phyloP scores from a whole-genome alignment of 2,888 invertebrate genomes.

The Napeogenes inachia region DNA sequence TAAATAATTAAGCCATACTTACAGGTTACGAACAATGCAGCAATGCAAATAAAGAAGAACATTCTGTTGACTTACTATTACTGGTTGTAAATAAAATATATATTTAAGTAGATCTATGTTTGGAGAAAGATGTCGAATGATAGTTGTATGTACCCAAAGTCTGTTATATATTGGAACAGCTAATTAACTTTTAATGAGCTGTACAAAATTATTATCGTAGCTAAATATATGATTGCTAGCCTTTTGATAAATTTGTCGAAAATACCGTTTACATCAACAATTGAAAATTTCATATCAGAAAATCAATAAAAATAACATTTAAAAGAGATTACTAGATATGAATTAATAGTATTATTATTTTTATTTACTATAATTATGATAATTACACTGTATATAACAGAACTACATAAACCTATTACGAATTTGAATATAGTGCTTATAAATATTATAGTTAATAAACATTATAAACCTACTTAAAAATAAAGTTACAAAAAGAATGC shows the following conservation, averaged over 20 bases:
- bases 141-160: background rate
- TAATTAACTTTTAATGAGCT: constrained; percentile 18
- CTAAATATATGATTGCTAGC: background rate
- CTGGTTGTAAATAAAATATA: constrained; percentile 7
- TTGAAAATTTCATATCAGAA: background rate
- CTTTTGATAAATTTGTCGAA: background rate
- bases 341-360: too few species aligned
- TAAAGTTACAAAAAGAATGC: too few species aligned
- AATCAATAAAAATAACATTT: background rate
- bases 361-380: too few species aligned
- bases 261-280: background rate
- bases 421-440: too few species aligned
- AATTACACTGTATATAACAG: too few species aligned
- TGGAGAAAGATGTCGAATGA: background rate
- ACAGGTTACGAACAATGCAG: constrained; percentile 23
- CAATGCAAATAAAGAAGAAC: constrained; percentile 22
- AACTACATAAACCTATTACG: too few species aligned
- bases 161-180: background rate
- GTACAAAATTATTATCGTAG: background rate
- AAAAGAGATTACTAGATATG: too few species aligned
- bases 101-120: background rate
- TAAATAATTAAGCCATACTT: constrained; percentile 21
- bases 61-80: constrained; percentile 16
- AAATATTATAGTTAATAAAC: too few species aligned
- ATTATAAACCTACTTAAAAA: too few species aligned